Evolutionary conservation across 2,888 invertebrate species (phyloP).

Genomic region (Torymus aiolomorphi): DNA sequence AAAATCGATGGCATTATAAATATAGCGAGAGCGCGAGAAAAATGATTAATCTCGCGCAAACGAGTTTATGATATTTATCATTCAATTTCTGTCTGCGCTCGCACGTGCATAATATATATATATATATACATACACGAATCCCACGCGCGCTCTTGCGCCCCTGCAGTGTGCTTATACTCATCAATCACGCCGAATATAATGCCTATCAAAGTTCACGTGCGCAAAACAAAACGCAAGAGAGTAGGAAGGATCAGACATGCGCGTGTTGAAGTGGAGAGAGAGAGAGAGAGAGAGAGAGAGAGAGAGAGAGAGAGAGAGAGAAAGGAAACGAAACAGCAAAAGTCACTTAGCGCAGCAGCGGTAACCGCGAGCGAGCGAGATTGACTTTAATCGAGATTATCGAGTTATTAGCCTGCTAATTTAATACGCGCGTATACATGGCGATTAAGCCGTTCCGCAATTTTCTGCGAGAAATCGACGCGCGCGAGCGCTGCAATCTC

Average conservation of each 20-base stretch:
- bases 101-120: slow-evolving; percentile 22
- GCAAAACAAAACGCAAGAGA: slow-evolving; percentile 36
- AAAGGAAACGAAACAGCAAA: slow-evolving; percentile 48
- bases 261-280: background rate
- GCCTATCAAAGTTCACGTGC: slow-evolving; percentile 48
- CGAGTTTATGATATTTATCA: slow-evolving; percentile 52
- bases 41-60: slow-evolving; percentile 47
- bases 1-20: slow-evolving; percentile 24
- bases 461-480: no score
- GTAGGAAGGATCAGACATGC: slow-evolving; percentile 10
- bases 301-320: background rate
- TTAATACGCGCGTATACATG: background rate
- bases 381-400: slow-evolving; percentile 46
- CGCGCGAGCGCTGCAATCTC: no score
- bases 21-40: slow-evolving; percentile 3
- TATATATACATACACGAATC: slow-evolving; percentile 8
- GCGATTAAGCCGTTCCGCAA: no score
- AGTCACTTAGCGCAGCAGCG: slow-evolving; percentile 44
- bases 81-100: slow-evolving; percentile 35
- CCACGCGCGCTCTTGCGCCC: slow-evolving; percentile 22
- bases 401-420: slow-evolving; percentile 38
- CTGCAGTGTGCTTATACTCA: slow-evolving; percentile 27
- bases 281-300: background rate
- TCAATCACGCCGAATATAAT: slow-evolving; percentile 53
- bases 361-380: background rate